These are phyloP conservation scores for Cygnus atratus DNA, from an alignment of 2,113 vertebrate species.

Conservation along the genomic window DNA sequence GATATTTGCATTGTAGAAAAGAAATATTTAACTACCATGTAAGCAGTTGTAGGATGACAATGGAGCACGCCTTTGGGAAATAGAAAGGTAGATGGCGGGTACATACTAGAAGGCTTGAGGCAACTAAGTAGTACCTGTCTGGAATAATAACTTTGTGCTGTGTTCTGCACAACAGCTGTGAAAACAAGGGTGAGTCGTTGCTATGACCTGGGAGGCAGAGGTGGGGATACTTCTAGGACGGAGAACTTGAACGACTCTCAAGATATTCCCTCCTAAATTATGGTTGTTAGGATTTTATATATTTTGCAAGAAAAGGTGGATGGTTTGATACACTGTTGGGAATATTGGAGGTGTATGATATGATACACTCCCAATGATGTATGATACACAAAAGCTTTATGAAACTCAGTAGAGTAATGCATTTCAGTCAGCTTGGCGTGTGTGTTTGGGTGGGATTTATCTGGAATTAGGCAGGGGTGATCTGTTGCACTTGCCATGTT, in stretches of 20 bases:
- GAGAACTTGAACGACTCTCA: neutral
- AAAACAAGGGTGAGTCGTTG: neutral
- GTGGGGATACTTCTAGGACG: neutral
- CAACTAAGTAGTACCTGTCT: neutral
- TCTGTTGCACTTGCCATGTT: neutral
- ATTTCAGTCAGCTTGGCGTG: neutral
- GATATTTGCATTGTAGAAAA: neutral
- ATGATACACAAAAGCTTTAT: neutral
- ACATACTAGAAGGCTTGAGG: neutral
- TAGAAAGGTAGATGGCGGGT: neutral
- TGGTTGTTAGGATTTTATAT: neutral
- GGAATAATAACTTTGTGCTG: neutral
- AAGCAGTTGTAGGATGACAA: constrained; percentile 2
- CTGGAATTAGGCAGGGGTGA: neutral
- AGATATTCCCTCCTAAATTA: neutral
- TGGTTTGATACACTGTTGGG: neutral
- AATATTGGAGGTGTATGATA: neutral
- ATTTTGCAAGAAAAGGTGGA: neutral
- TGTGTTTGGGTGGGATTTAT: neutral
- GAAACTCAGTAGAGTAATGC: neutral
- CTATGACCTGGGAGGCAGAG: neutral
- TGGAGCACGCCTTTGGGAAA: neutral
- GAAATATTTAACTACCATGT: neutral
- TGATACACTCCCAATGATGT: neutral
- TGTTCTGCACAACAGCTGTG: neutral